These are phyloP conservation scores for Zoanthus solanderi DNA, from an alignment of 92 coral and sea anemone species.

Conservation along the genomic window DNA sequence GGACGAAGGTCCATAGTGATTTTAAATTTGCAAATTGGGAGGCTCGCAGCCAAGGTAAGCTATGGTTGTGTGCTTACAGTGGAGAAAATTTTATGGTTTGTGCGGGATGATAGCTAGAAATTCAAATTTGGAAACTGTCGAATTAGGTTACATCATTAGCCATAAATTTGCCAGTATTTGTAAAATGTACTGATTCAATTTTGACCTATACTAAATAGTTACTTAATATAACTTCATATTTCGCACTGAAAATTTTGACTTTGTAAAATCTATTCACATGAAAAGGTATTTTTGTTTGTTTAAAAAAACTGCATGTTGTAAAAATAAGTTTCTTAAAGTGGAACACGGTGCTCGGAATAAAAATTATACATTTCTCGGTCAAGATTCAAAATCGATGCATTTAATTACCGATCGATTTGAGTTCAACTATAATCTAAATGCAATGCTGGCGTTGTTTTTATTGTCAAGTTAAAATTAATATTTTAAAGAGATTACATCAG, in stretches of 20 bases:
- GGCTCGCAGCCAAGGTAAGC: background rate
- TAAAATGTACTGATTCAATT: background rate
- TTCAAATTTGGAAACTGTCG: conserved; percentile 16
- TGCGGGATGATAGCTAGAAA: background rate
- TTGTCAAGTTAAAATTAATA: too few relatives aligned
- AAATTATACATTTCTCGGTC: background rate
- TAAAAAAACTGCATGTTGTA: background rate
- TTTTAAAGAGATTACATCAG: background rate
- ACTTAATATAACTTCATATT: background rate
- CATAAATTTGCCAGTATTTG: background rate
- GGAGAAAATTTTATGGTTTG: background rate
- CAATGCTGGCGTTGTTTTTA: conserved; percentile 21
- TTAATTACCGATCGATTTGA: background rate
- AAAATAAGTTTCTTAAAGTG: background rate
- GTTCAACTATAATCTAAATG: background rate
- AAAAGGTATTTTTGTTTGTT: background rate
- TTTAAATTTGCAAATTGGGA: background rate
- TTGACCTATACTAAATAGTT: background rate
- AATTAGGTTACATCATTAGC: background rate
- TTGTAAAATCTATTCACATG: background rate
- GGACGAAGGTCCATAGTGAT: background rate
- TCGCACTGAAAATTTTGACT: too few relatives aligned
- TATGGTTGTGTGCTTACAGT: background rate
- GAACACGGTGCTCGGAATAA: too few relatives aligned
- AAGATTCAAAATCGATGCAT: background rate